Conservation (phyloP, 2,797 vertebrate species). For the Cebuella pygmaea region DNA sequence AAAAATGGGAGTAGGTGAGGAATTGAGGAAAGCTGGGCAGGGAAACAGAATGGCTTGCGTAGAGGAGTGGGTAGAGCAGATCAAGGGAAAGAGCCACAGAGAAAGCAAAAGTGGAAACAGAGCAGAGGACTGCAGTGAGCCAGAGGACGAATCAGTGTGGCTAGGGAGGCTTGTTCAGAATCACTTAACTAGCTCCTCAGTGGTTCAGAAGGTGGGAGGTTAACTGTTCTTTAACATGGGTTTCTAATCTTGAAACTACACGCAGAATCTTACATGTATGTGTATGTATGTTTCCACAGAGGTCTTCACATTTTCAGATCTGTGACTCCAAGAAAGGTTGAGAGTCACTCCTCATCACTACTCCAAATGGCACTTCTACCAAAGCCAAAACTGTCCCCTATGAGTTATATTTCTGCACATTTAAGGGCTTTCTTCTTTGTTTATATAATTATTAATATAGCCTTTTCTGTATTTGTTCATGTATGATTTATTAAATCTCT, state of each 20-base stretch:
- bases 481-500: background rate
- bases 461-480: background rate
- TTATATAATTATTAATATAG: background rate
- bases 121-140: background rate
- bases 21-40: background rate
- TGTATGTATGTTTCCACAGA: background rate
- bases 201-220: background rate
- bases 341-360: background rate
- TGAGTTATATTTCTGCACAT: background rate
- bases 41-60: background rate
- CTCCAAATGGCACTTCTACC: background rate
- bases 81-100: background rate
- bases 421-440: background rate
- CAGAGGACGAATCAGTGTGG: rapidly evolving
- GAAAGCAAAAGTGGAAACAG: background rate
- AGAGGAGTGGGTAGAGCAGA: too few relatives aligned
- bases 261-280: background rate
- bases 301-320: background rate
- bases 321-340: background rate
- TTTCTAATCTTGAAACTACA: background rate
- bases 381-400: background rate
- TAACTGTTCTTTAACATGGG: too few relatives aligned
- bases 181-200: background rate
- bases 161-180: background rate
- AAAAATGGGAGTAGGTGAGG: background rate